phyloP scores from a whole-genome alignment of 2,797 vertebrate species.

The Aphelocoma californica region DNA sequence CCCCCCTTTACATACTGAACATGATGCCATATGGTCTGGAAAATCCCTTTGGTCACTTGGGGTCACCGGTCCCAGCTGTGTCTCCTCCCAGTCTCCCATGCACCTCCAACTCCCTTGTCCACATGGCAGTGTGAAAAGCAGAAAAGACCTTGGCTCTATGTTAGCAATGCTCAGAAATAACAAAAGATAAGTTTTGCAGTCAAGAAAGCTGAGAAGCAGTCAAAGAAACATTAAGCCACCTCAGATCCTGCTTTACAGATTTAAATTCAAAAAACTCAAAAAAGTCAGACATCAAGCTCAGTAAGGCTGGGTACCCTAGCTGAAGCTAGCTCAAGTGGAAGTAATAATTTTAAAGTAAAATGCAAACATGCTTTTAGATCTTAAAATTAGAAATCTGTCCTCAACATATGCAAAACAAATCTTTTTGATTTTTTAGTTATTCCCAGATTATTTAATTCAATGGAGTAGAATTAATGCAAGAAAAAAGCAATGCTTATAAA shows the following conservation, averaged over 20 bases:
- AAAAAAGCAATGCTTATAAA: neutral
- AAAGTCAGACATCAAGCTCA: neutral
- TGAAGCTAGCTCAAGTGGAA: neutral
- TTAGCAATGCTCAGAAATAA: neutral
- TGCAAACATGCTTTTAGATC: neutral
- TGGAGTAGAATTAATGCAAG: neutral
- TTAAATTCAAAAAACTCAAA: neutral
- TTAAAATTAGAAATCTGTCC: neutral
- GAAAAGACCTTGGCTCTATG: neutral
- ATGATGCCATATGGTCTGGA: accelerated
- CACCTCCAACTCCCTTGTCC: neutral
- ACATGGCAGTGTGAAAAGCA: neutral
- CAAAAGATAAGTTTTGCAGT: neutral
- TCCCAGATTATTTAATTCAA: neutral
- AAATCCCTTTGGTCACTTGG: neutral
- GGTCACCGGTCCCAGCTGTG: neutral
- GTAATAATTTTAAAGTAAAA: neutral
- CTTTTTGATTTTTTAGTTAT: neutral
- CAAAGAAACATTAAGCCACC: neutral
- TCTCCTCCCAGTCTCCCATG: neutral
- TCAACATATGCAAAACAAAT: neutral
- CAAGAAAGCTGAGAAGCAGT: neutral
- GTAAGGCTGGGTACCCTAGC: no score
- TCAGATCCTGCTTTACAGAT: neutral
- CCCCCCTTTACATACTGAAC: neutral